phyloP scores from a whole-genome alignment of 2,113 vertebrate species.

The Lota lota region DNA sequence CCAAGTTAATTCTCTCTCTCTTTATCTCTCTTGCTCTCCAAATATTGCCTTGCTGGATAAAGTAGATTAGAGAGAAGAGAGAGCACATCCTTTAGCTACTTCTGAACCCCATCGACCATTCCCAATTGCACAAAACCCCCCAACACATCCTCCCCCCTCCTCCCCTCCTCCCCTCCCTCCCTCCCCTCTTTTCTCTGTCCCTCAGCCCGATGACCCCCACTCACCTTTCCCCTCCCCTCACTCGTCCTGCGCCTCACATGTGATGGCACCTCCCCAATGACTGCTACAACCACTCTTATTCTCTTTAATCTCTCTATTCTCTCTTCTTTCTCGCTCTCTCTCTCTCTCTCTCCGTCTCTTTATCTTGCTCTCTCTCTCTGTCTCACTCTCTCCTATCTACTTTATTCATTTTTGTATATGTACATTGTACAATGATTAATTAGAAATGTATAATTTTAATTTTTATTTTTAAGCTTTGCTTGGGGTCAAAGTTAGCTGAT shows the following conservation, averaged over 20 bases:
- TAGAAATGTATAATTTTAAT: neutral
- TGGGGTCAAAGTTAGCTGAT: slow-evolving; percentile 58
- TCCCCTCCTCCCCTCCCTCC: neutral
- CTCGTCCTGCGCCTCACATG: slow-evolving; percentile 39
- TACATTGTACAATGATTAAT: too few species aligned
- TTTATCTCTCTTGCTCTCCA: slow-evolving; percentile 1
- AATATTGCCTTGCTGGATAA: neutral
- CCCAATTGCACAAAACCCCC: neutral
- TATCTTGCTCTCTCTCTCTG: too few species aligned
- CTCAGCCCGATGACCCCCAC: slow-evolving; percentile 17
- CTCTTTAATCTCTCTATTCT: slow-evolving; percentile 7
- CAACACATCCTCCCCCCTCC: neutral
- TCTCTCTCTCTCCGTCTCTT: slow-evolving; percentile 10
- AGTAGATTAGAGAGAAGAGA: too few species aligned
- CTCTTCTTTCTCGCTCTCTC: neutral
- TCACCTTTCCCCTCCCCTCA: slow-evolving; percentile 9
- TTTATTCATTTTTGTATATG: too few species aligned
- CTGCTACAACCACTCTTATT: slow-evolving; percentile 27
- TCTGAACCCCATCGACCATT: too few species aligned
- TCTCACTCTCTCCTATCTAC: too few species aligned
- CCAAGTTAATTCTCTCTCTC: neutral
- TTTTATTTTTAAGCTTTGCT: slow-evolving; percentile 44
- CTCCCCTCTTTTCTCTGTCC: slow-evolving; percentile 6
- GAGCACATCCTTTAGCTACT: too few species aligned
- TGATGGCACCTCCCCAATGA: slow-evolving; percentile 55